Evolutionary conservation across 2,113 vertebrate species (phyloP).

Genomic region (Sebastes schlegelii): DNA sequence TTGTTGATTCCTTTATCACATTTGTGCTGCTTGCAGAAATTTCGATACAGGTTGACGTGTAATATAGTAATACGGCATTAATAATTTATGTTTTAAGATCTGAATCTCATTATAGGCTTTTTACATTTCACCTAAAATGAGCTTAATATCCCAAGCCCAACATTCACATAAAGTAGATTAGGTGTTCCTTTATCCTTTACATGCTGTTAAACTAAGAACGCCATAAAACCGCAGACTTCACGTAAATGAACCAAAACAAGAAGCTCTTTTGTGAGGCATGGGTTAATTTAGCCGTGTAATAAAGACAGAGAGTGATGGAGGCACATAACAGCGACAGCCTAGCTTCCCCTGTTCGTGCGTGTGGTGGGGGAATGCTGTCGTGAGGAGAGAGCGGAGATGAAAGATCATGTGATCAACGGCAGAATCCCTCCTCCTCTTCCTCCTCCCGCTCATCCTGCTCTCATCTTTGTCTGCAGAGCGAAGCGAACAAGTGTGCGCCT

Average conservation of each 20-base stretch:
- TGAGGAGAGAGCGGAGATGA: constrained; percentile 39
- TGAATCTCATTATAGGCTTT: not conserved
- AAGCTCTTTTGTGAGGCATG: not conserved
- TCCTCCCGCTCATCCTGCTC: constrained; percentile 37
- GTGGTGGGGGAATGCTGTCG: constrained; percentile 37
- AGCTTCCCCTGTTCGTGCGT: constrained; percentile 18
- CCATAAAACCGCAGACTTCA: not conserved
- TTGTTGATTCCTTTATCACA: not conserved
- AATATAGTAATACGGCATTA: not conserved
- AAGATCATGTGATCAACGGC: constrained; percentile 58
- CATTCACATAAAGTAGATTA: not conserved
- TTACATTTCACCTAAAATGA: not conserved
- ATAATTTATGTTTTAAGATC: not conserved
- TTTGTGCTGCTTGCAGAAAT: constrained; percentile 5
- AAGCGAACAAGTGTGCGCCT: constrained; percentile 57
- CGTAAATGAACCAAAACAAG: constrained; percentile 8
- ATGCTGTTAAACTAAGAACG: not conserved
- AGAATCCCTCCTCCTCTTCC: constrained; percentile 43
- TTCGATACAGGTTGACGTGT: not conserved
- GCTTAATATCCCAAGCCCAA: not conserved
- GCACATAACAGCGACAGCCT: constrained; percentile 2
- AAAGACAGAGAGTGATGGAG: not conserved
- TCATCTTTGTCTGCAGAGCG: constrained; percentile 69
- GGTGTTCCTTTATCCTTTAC: not conserved
- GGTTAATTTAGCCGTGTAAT: constrained; percentile 2